These are phyloP conservation scores for Chironomus riparius DNA, from an alignment of 2,888 invertebrate genomes.

Conservation along the genomic window DNA sequence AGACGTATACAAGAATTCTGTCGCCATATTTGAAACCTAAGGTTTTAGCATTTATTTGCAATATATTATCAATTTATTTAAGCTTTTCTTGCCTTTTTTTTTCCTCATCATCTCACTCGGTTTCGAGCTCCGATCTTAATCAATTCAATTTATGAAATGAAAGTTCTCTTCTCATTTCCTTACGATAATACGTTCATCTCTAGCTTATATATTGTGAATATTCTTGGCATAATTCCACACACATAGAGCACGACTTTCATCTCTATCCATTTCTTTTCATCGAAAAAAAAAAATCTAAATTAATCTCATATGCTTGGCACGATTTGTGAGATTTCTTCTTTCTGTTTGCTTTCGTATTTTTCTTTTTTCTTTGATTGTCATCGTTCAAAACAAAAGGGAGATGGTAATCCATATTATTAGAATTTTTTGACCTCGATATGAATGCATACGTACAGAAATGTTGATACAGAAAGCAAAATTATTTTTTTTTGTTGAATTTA, in stretches of 20 bases:
- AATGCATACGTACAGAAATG: too few relatives aligned
- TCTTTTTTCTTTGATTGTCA: background rate
- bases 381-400: too few relatives aligned
- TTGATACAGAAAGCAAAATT: too few relatives aligned
- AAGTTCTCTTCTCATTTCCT: background rate
- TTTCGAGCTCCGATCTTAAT: background rate
- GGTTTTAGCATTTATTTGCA: background rate
- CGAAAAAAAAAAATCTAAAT: background rate
- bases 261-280: background rate
- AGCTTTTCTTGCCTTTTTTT: background rate
- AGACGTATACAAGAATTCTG: background rate
- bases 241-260: too few relatives aligned
- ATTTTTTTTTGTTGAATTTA: too few relatives aligned
- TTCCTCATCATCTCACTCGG: background rate
- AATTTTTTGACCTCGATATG: too few relatives aligned
- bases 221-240: too few relatives aligned
- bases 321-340: background rate
- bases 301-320: background rate
- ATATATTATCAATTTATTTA: background rate
- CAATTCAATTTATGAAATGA: constrained; percentile 9
- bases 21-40: background rate
- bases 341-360: background rate
- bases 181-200: background rate
- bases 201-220: too few relatives aligned
- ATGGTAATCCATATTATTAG: too few relatives aligned